These are phyloP conservation scores for Macrophya alboannulata DNA, from an alignment of 2,888 invertebrate genomes.

Conservation along the genomic window DNA sequence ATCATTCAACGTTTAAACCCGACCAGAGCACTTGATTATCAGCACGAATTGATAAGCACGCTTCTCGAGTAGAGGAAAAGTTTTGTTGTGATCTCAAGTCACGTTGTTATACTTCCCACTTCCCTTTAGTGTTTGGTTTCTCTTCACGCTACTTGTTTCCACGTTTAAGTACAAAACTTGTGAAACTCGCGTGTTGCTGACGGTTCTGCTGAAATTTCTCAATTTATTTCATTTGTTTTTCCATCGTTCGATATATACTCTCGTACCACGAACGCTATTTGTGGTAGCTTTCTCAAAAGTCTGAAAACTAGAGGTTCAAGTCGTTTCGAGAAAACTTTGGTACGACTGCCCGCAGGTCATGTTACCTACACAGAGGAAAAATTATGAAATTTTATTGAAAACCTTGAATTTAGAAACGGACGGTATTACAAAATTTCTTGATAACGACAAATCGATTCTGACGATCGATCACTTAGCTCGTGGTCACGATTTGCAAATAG, in stretches of 20 bases:
- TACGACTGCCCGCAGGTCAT: neutral
- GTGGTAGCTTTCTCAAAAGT: neutral
- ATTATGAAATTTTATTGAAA: neutral
- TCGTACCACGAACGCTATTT: neutral
- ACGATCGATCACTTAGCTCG: neutral
- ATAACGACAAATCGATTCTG: neutral
- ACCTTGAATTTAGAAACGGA: neutral
- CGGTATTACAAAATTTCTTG: neutral
- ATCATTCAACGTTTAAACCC: neutral
- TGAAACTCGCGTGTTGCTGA: conserved; percentile 19
- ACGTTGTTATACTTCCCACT: conserved; percentile 16
- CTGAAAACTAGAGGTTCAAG: neutral
- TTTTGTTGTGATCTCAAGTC: conserved; percentile 44
- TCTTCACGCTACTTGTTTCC: conserved; percentile 3
- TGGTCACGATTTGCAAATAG: neutral
- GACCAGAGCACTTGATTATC: neutral
- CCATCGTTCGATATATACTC: neutral
- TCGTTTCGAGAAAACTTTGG: neutral
- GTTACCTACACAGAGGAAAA: neutral
- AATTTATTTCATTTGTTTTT: conserved; percentile 18
- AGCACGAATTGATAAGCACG: conserved; percentile 18
- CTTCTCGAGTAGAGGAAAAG: conserved; percentile 2
- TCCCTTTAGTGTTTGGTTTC: conserved; percentile 16
- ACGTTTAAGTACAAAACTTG: neutral
- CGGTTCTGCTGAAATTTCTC: neutral